Evolutionary conservation across 2,888 invertebrate species (phyloP).

Genomic region (Euzophera pinguis): DNA sequence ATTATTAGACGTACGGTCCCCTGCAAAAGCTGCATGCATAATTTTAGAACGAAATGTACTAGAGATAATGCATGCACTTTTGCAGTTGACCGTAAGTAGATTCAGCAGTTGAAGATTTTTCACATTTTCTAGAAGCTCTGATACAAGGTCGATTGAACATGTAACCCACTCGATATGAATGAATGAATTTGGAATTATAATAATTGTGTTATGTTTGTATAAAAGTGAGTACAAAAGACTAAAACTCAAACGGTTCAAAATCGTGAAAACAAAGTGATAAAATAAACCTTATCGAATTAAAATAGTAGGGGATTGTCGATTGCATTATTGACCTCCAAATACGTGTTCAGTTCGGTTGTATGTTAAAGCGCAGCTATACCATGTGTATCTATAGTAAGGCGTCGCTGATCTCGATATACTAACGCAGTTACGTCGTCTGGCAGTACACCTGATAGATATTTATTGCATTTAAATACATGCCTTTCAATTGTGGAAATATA

Average conservation of each 20-base stretch:
- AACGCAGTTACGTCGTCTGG: slow-evolving; percentile 10
- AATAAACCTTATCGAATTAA: background rate
- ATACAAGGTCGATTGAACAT: no score
- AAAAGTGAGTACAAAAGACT: no score
- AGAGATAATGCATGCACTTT: no score
- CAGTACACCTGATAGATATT: background rate
- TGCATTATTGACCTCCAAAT: slow-evolving; percentile 7
- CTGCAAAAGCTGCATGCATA: background rate
- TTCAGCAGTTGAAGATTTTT: no score
- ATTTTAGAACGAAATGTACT: no score
- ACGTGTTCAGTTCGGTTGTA: background rate
- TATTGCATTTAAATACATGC: background rate
- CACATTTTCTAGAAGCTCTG: no score
- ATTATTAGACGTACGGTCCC: background rate
- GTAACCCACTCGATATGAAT: no score
- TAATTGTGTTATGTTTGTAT: no score
- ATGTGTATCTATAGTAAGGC: slow-evolving; percentile 9
- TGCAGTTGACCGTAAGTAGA: no score
- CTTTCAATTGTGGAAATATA: no score
- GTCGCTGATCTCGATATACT: slow-evolving; percentile 1
- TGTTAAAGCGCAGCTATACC: slow-evolving; percentile 11
- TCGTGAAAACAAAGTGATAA: background rate
- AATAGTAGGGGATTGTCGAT: background rate
- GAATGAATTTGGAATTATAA: no score
- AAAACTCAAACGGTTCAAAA: no score